Conservation (phyloP, 2,113 vertebrate species). For the Panthera tigris region DNA sequence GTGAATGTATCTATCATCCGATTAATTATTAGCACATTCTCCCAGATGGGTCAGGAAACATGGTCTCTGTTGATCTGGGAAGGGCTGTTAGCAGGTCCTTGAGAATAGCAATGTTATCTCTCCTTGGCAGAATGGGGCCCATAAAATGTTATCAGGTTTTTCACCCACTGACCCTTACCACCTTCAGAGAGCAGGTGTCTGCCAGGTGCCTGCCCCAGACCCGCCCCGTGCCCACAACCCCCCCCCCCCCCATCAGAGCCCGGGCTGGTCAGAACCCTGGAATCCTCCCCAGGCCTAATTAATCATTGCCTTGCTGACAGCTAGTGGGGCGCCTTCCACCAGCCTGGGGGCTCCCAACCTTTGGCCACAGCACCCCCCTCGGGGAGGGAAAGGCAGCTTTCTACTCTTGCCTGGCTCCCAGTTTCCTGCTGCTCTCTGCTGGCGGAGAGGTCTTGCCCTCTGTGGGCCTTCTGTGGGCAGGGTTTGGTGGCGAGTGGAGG, state of each 20-base stretch:
- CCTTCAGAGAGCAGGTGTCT: not conserved
- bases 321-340: too few species aligned
- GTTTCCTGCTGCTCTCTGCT: not conserved
- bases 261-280: not conserved
- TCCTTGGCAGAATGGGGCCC: not conserved
- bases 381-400: not conserved
- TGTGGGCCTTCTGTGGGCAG: not conserved
- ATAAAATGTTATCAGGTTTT: not conserved
- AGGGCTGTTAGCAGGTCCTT: not conserved
- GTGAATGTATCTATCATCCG: not conserved
- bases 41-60: not conserved
- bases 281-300: not conserved
- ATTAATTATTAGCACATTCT: not conserved
- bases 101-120: accelerated
- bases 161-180: not conserved
- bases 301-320: not conserved
- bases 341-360: not conserved
- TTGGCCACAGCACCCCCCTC: not conserved
- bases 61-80: not conserved
- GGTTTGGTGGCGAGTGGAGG: not conserved
- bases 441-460: not conserved
- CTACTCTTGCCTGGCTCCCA: not conserved
- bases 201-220: accelerated
- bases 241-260: not conserved
- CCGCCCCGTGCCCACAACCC: not conserved